phyloP scores from a whole-genome alignment of 1,140 invertebrate species.

The Rhysida immarginata region DNA sequence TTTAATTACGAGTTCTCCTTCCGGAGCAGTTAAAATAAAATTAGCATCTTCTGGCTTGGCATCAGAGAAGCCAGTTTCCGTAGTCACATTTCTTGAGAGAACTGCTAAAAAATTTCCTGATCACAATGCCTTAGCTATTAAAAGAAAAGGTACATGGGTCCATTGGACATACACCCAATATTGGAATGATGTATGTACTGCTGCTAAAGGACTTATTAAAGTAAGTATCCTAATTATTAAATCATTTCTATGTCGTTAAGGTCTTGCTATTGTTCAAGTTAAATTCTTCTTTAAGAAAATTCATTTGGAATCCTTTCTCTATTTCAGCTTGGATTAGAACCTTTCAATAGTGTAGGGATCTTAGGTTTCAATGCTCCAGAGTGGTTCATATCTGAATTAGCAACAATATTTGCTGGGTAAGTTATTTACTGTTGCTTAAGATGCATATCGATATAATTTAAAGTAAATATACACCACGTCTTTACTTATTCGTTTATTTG shows the following conservation, averaged over 20 bases:
- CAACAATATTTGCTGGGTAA: constrained; percentile 30
- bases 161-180: not conserved
- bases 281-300: too few relatives aligned
- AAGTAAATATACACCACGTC: too few relatives aligned
- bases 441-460: too few relatives aligned
- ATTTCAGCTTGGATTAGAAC: constrained; percentile 27
- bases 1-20: not conserved
- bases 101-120: not conserved
- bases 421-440: too few relatives aligned
- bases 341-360: constrained; percentile 24
- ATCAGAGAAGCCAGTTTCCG: not conserved
- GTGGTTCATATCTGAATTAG: constrained; percentile 29
- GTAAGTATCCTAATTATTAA: too few relatives aligned
- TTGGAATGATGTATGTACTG: not conserved
- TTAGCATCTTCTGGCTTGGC: not conserved
- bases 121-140: not conserved
- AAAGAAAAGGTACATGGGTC: not conserved
- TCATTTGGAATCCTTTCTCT: too few relatives aligned
- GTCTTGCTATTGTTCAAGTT: too few relatives aligned
- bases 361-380: constrained; percentile 33
- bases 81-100: not conserved
- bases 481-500: too few relatives aligned
- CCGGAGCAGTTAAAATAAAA: not conserved
- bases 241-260: too few relatives aligned
- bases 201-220: not conserved